These are phyloP conservation scores for Coecobrya sp. DNA, from an alignment of 2,888 invertebrate genomes.

Conservation along the genomic window DNA sequence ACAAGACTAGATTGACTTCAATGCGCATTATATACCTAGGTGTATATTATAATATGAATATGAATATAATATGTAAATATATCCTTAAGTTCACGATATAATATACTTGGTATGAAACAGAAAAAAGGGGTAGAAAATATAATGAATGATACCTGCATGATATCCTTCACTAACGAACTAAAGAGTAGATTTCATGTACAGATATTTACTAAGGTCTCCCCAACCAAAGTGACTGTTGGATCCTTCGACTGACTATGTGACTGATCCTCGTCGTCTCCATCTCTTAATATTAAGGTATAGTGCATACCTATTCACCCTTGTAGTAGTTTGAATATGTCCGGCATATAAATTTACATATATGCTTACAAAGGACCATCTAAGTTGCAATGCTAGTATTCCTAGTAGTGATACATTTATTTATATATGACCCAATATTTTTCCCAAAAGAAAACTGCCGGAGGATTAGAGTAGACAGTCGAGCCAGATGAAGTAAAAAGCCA, in stretches of 20 bases:
- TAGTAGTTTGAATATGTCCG: not conserved
- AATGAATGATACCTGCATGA: constrained; percentile 48
- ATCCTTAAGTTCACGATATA: too few species aligned
- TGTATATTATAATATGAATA: not conserved
- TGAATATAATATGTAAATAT: too few species aligned
- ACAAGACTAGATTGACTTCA: not conserved
- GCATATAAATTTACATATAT: not conserved
- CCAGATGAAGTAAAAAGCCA: not conserved
- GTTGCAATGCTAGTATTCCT: not conserved
- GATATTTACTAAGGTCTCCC: constrained; percentile 52
- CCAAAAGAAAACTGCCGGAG: constrained; percentile 43
- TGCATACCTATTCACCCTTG: not conserved
- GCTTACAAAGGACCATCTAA: not conserved
- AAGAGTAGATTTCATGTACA: constrained; percentile 67
- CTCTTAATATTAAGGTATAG: too few species aligned
- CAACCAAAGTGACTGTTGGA: constrained; percentile 11
- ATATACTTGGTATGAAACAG: too few species aligned
- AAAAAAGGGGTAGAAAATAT: not conserved
- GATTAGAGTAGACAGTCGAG: constrained; percentile 25
- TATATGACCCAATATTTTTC: constrained; percentile 14
- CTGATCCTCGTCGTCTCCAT: constrained; percentile 48
- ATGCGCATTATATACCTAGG: not conserved
- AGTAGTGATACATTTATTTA: not conserved
- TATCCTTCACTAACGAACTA: constrained; percentile 19
- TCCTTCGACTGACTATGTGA: constrained; percentile 25